These are phyloP conservation scores for Scaeva pyrastri DNA, from an alignment of 2,888 invertebrate genomes.

Conservation along the genomic window DNA sequence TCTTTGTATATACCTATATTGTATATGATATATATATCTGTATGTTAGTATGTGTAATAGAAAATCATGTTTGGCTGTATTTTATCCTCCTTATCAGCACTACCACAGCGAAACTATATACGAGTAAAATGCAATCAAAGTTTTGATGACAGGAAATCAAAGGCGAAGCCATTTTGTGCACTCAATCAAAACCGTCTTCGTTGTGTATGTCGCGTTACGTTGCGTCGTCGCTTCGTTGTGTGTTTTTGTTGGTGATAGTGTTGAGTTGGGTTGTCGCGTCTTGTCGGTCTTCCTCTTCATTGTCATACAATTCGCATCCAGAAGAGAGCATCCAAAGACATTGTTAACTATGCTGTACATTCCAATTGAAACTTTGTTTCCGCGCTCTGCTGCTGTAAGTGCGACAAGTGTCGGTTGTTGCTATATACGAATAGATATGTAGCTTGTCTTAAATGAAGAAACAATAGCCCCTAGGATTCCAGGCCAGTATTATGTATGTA, in stretches of 20 bases:
- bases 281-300: background rate
- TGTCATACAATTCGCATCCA: background rate
- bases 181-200: slow-evolving; percentile 61
- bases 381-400: background rate
- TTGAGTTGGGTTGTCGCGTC: background rate
- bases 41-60: background rate
- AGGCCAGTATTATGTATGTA: too few species aligned
- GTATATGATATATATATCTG: too few species aligned
- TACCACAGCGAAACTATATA: slow-evolving; percentile 37
- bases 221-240: too few species aligned
- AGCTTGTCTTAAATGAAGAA: slow-evolving; percentile 2
- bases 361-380: slow-evolving; percentile 70
- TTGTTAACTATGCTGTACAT: slow-evolving; percentile 55
- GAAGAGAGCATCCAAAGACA: slow-evolving; percentile 39
- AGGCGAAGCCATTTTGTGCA: slow-evolving; percentile 70
- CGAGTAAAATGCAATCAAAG: slow-evolving; percentile 73
- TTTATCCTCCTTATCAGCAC: slow-evolving; percentile 49
- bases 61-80: slow-evolving; percentile 38
- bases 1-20: too few species aligned
- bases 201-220: background rate
- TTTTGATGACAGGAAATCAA: slow-evolving; percentile 75
- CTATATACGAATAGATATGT: too few species aligned
- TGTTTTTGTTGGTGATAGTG: background rate
- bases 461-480: slow-evolving; percentile 19
- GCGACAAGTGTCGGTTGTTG: slow-evolving; percentile 13